phyloP scores from a whole-genome alignment of 2,888 invertebrate genomes.

The Aromia moschata region DNA sequence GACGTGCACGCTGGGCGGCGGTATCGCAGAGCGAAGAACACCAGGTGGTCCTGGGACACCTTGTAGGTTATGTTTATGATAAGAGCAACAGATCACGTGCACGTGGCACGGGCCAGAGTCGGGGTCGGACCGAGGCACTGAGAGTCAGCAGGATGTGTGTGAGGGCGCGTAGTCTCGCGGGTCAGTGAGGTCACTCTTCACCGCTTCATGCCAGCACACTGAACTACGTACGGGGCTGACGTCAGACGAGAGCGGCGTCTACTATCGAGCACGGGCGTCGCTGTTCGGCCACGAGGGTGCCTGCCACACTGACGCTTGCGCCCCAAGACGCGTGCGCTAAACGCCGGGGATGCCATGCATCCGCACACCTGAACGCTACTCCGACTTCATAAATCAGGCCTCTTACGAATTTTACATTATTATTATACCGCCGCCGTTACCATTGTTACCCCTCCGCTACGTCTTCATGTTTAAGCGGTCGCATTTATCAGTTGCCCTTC shows the following conservation, averaged over 20 bases:
- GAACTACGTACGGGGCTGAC: slow-evolving; percentile 56
- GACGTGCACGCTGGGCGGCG: slow-evolving; percentile 21
- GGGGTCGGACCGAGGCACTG: slow-evolving; percentile 39
- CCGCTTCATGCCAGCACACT: slow-evolving; percentile 61
- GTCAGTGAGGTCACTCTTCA: slow-evolving; percentile 58
- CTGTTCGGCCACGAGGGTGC: slow-evolving; percentile 59
- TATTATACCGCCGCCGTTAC: slow-evolving; percentile 37
- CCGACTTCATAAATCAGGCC: slow-evolving; percentile 44
- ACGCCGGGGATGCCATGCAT: slow-evolving; percentile 43
- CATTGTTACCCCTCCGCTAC: slow-evolving; percentile 34
- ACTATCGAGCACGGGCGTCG: slow-evolving; percentile 62
- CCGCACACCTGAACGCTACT: slow-evolving; percentile 48
- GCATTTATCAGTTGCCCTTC: slow-evolving; percentile 38
- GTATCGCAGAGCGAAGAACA: slow-evolving; percentile 8
- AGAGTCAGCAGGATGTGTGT: slow-evolving; percentile 20
- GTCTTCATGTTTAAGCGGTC: slow-evolving; percentile 38
- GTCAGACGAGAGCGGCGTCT: slow-evolving; percentile 61
- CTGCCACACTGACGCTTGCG: slow-evolving; percentile 57
- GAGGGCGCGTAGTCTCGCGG: slow-evolving; percentile 42
- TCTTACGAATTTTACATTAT: slow-evolving; percentile 44
- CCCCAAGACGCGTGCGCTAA: slow-evolving; percentile 53
- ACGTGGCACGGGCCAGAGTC: slow-evolving; percentile 27
- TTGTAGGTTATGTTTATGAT: slow-evolving; percentile 37
- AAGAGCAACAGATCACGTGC: slow-evolving; percentile 38
- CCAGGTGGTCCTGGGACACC: slow-evolving; percentile 30